Conservation (phyloP, 2,113 vertebrate species). For the Cyanoderma ruficeps region DNA sequence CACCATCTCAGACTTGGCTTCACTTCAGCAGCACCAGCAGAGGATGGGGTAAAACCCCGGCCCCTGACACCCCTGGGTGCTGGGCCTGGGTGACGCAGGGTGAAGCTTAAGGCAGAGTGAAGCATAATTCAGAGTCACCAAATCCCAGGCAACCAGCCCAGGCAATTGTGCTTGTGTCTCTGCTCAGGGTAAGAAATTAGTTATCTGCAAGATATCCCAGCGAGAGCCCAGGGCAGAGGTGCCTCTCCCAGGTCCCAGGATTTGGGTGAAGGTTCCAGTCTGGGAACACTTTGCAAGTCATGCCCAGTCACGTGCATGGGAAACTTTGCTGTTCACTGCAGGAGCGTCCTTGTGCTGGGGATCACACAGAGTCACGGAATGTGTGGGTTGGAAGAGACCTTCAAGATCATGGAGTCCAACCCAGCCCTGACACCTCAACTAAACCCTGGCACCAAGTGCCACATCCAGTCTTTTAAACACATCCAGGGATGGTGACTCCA, state of each 20-base stretch:
- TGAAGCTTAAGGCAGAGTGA: too few species aligned
- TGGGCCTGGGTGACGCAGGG: not conserved
- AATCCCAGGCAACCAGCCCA: too few species aligned
- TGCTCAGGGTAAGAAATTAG: too few species aligned
- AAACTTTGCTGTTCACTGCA: not conserved
- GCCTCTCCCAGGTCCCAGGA: not conserved
- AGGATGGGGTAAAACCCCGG: not conserved
- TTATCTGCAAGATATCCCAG: not conserved
- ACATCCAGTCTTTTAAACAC: too few species aligned
- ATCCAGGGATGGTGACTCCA: too few species aligned
- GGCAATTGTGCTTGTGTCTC: too few species aligned
- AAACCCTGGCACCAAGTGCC: too few species aligned
- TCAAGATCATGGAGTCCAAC: too few species aligned
- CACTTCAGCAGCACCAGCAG: not conserved
- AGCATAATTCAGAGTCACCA: too few species aligned
- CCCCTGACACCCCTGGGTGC: not conserved
- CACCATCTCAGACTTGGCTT: not conserved
- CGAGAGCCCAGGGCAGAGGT: not conserved
- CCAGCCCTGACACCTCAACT: too few species aligned
- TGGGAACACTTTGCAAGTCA: fast-evolving
- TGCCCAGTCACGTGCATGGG: not conserved
- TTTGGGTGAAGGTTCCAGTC: not conserved
- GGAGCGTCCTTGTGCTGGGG: fast-evolving
- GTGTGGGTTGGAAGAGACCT: too few species aligned
- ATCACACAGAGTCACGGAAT: too few species aligned